Evolutionary conservation across 2,888 invertebrate species (phyloP), one percentile per base, ranked within the genome.

Genomic region (Formica aserva): DNA sequence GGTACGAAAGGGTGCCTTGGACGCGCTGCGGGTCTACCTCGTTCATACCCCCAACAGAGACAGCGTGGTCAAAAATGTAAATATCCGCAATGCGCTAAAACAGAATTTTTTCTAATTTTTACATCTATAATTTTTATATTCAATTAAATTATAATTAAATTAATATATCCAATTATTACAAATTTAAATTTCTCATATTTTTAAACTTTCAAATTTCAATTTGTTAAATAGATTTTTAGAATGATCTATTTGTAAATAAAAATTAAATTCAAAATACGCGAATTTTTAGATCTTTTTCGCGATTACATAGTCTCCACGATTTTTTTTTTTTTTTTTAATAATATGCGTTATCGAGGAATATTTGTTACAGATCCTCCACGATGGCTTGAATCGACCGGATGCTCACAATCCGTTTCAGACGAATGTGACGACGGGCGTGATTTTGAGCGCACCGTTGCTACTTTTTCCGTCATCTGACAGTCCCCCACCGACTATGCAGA

Each of bases 1-100:
- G 0, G 97, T 98, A 0, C 95, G 98, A 18, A 98, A 97, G 94
- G 97, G 97, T 9, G 97, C 98, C 0, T 94, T 98, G 48, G 98
- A 98, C 91, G 97, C 97, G 1, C 94, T 98, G 6, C 96, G 97
- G 90, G 97, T 97, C 32, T 98, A 97, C 93, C 95, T 98, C 60
- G 95, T 96, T 8, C 96, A 97, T 92, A 97, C 97, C 74, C 96
- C 96, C 41, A 96, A 97, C 89, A 96, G 97, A 0, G 97, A 98
- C 88, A 96, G 96, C 78, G 96, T 97, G 26, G 95, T 97, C 29
- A 95, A 96, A 82, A 96, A 96, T 96, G 93, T 96, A 95, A 87
- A 83, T 67, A 48, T 9, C n/a, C 29, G n/a, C 3, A 35, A 48
- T 55, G 26, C 15, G 57, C 63, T 32, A 8, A 52, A 52, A 52